These are phyloP conservation scores for Sebastes iracundus DNA, from an alignment of 2,797 vertebrate genomes.

Conservation along the genomic window DNA sequence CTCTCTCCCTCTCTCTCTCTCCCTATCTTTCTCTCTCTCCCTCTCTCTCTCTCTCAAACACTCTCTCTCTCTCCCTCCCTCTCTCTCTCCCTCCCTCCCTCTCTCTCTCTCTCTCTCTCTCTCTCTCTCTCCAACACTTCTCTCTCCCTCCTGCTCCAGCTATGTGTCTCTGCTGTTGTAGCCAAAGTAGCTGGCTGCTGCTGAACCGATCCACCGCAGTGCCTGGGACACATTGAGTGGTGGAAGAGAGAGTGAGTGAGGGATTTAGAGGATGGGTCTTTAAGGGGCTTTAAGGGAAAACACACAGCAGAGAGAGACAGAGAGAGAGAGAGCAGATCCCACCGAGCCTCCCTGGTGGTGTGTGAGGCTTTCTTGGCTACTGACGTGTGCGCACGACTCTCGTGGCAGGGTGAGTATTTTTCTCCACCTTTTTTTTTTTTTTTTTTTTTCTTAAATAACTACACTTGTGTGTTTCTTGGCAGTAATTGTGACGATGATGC, in stretches of 20 bases:
- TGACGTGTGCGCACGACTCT: constrained; percentile 77
- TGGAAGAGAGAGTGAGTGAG: constrained; percentile 40
- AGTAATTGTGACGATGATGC: constrained; percentile 18
- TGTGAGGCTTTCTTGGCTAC: constrained; percentile 72
- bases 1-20: constrained; percentile 21
- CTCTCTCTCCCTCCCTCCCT: not conserved
- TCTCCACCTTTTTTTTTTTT: not conserved
- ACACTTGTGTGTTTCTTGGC: constrained; percentile 24
- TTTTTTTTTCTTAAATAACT: constrained; percentile 5
- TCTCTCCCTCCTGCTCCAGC: constrained; percentile 39
- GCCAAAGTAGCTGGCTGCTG: constrained; percentile 60
- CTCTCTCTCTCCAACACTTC: constrained; percentile 7
- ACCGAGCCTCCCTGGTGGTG: constrained; percentile 59
- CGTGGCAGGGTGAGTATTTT: constrained; percentile 76
- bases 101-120: not conserved
- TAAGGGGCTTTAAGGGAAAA: constrained; percentile 55
- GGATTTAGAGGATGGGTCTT: constrained; percentile 56
- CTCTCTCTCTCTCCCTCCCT: not conserved
- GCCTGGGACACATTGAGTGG: constrained; percentile 66
- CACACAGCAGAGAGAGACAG: constrained; percentile 12
- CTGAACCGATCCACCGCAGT: constrained; percentile 75
- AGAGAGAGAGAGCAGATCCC: constrained; percentile 25
- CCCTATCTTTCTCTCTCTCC: not conserved
- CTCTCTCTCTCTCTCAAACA: not conserved
- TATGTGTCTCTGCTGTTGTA: constrained; percentile 50